Percentiles rank a stretch among this genome's conserved stretches.
Conservation (phyloP, 2,888 invertebrate species). For the Caenorhabditis panamensis region DNA sequence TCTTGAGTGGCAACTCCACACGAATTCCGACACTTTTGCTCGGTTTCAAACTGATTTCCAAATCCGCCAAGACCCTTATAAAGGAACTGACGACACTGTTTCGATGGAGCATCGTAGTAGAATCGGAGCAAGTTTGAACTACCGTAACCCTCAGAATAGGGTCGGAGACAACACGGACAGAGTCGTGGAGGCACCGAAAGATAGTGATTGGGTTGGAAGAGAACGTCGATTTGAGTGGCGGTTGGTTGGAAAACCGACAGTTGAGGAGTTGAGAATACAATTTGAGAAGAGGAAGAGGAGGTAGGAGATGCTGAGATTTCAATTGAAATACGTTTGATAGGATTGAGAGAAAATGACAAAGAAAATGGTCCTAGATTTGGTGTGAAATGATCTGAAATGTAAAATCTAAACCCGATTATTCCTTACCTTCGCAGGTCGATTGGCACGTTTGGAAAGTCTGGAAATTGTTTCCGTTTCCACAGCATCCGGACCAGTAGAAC, state of each 20-base stretch:
- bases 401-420: neutral
- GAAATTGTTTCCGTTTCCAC: constrained; percentile 81
- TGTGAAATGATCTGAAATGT: neutral
- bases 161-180: constrained; percentile 73
- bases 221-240: constrained; percentile 54
- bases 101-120: constrained; percentile 74
- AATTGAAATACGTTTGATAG: neutral
- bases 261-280: constrained; percentile 40
- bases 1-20: constrained; percentile 37
- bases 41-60: constrained; percentile 78
- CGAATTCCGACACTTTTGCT: constrained; percentile 62
- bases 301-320: constrained; percentile 10
- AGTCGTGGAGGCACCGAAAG: constrained; percentile 39
- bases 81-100: constrained; percentile 73
- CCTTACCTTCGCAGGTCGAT: constrained; percentile 79
- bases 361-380: neutral
- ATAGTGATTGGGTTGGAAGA: constrained; percentile 61
- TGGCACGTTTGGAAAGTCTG: constrained; percentile 80
- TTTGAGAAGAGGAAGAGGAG: constrained; percentile 35
- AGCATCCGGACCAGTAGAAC: constrained; percentile 82
- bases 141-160: constrained; percentile 75
- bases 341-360: neutral
- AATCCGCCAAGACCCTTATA: constrained; percentile 71
- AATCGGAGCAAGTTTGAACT: constrained; percentile 66
- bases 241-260: constrained; percentile 47